Evolutionary conservation across 2,888 invertebrate genomes (phyloP).

Genomic region (Rhingia campestris): DNA sequence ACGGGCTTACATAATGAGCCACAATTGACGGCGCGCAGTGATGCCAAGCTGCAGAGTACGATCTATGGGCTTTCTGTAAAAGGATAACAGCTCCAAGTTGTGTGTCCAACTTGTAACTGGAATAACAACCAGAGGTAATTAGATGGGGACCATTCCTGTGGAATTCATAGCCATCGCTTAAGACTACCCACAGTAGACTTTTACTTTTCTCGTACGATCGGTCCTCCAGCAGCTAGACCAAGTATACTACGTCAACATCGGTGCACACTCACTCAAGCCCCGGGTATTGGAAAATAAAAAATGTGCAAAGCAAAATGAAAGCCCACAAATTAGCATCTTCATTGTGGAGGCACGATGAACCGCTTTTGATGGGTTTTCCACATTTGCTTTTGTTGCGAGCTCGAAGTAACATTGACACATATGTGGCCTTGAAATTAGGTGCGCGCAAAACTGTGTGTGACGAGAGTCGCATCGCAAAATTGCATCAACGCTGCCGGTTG

Average conservation of each 20-base stretch:
- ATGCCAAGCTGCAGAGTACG: background rate
- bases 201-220: constrained; percentile 38
- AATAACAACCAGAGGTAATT: constrained; percentile 30
- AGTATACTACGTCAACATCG: constrained; percentile 20
- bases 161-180: background rate
- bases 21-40: constrained; percentile 21
- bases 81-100: constrained; percentile 57
- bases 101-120: constrained; percentile 14
- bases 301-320: constrained; percentile 1
- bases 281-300: background rate
- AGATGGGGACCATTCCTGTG: constrained; percentile 24
- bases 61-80: constrained; percentile 67
- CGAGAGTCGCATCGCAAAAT: constrained; percentile 52
- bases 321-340: constrained; percentile 52
- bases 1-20: constrained; percentile 37
- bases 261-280: background rate
- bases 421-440: constrained; percentile 66
- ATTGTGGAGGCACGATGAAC: constrained; percentile 30
- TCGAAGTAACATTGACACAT: constrained; percentile 59
- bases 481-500: constrained; percentile 26
- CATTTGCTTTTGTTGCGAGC: constrained; percentile 64
- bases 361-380: constrained; percentile 59
- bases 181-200: constrained; percentile 29
- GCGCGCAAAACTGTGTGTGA: constrained; percentile 23
- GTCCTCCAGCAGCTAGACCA: constrained; percentile 1